Base-by-base conservation (phyloP, 2,113 vertebrate genomes). In the Sinocyclocheilus anshuiensis region DNA sequence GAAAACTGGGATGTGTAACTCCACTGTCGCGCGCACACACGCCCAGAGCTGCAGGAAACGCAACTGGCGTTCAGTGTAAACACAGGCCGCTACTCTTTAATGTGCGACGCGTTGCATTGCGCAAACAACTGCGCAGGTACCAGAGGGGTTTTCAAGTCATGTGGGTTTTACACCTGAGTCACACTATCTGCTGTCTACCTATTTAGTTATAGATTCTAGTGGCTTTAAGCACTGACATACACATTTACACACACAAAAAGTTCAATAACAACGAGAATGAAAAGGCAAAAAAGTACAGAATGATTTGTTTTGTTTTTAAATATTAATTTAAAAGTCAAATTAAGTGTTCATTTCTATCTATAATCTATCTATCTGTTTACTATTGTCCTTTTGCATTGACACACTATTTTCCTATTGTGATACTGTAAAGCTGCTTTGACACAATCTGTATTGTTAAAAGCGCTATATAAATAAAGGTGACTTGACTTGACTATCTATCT, bases 1-100 rank as follows among this genome's bases (percentile, higher is more conserved):
- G 53, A 75, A 83, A 77, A 48, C 71, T 85, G 82, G 87, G 84
- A 87, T 81, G 79, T 84, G 85, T 57, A 50, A 63, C 80, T 65
- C 39, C 36, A 57, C 55, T 65, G 11, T 29, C 77, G 24, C 61
- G 12, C 65, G 11, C 83, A 33, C 71, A 29, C 57, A 7, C 57
- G n/a, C 61, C 71, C 36, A 24, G 18, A 79, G 55, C 53, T n/a
- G 36, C 20, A 42, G 20, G 69, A 72, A 42, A 59, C 29, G 18
- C 48, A 53, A 55, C 15, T 77, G 75, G 4, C 48, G 48, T 50
- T 78, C 50, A 78, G 2, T 79, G 77, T 13, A 61, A 79, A 80
- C 20, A 42, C 57, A 20, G 26, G 10, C n/a, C 45, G 4, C 9
- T 36, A 2, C 53, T 39, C 69, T 72, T 39, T 72, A 5, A 72